These are phyloP conservation scores for Pristionchus exspectatus DNA, from an alignment of 2,888 invertebrate genomes.

Conservation along the genomic window DNA sequence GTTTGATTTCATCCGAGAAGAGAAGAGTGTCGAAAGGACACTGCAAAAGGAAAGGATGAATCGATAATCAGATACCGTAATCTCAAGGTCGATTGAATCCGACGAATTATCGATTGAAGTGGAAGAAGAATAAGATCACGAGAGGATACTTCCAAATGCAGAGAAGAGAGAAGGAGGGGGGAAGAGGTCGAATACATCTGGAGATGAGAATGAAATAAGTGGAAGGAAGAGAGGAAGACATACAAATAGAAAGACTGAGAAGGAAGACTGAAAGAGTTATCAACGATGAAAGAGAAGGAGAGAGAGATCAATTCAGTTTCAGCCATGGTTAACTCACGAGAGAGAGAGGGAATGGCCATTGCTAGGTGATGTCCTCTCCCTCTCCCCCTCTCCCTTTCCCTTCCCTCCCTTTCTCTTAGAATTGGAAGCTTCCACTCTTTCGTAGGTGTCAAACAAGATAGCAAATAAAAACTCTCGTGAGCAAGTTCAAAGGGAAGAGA, in stretches of 20 bases:
- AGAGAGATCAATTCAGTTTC: slow-evolving; percentile 1
- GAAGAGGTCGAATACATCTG: neutral
- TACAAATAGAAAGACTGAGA: neutral
- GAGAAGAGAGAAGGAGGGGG: neutral
- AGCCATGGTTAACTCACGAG: neutral
- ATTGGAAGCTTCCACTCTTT: neutral
- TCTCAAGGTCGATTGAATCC: too few species aligned
- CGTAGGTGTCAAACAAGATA: slow-evolving; percentile 25
- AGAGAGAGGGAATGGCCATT: neutral
- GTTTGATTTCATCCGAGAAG: too few species aligned
- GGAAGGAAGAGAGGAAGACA: slow-evolving; percentile 27
- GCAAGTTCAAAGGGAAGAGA: slow-evolving; percentile 20
- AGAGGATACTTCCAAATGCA: slow-evolving; percentile 1
- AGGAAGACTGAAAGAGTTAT: neutral
- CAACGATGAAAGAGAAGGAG: neutral
- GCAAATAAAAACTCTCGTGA: neutral
- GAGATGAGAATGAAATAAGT: neutral
- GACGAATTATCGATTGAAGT: too few species aligned
- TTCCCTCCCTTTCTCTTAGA: neutral
- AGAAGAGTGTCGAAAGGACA: too few species aligned
- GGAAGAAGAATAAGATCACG: neutral
- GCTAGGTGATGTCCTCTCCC: neutral
- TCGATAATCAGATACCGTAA: too few species aligned
- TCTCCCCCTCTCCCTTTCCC: neutral
- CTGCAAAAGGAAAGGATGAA: too few species aligned